phyloP scores from a whole-genome alignment of 2,113 vertebrate genomes.

The Lampris incognitus region DNA sequence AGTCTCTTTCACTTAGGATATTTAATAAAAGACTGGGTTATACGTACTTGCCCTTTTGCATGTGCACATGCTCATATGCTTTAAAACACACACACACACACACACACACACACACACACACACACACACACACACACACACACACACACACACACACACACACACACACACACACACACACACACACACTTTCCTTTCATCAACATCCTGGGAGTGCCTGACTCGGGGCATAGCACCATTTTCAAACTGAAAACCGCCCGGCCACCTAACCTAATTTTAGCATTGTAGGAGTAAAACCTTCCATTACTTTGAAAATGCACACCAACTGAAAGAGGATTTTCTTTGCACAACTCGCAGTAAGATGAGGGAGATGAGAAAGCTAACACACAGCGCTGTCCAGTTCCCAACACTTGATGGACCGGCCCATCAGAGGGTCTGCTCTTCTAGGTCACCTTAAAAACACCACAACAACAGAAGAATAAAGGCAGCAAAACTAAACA shows the following conservation, averaged over 20 bases:
- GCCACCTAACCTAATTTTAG: conserved; percentile 68
- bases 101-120: conserved; percentile 22
- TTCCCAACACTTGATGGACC: too few relatives aligned
- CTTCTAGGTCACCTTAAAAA: too few relatives aligned
- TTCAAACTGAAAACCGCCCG: conserved; percentile 75
- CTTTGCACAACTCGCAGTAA: conserved; percentile 34
- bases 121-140: conserved; percentile 28
- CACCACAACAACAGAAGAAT: too few relatives aligned
- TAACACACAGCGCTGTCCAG: background rate
- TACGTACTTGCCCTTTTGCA: conserved; percentile 34
- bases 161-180: conserved; percentile 10
- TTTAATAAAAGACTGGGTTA: conserved; percentile 50
- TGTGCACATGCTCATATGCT: background rate
- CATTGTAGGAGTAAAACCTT: conserved; percentile 69
- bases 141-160: background rate
- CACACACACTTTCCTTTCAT: conserved; percentile 61
- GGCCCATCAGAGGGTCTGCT: too few relatives aligned
- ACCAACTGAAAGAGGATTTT: conserved; percentile 42
- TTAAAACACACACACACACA: background rate
- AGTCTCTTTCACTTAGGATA: conserved; percentile 39
- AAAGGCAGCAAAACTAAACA: too few relatives aligned
- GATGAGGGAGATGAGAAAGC: conserved; percentile 29
- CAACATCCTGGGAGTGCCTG: conserved; percentile 72
- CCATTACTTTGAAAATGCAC: conserved; percentile 69
- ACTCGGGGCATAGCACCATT: conserved; percentile 41